Conservation (phyloP, 1,140 invertebrate species). For the Halotydeus destructor region DNA sequence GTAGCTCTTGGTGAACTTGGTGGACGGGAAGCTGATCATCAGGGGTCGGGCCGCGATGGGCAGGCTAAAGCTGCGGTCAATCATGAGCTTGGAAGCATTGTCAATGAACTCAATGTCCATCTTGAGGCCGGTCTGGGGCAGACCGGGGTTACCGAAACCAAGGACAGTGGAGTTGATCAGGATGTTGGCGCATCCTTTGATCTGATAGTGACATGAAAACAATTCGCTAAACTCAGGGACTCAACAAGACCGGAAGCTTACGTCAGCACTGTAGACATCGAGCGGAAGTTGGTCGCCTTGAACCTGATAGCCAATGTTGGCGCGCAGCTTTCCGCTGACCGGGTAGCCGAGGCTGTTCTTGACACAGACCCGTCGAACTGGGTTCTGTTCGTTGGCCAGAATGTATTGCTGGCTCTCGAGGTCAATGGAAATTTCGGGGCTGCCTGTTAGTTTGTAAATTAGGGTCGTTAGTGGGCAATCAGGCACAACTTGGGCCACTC, state of each 20-base stretch:
- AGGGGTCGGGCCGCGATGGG: neutral
- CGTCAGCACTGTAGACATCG: neutral
- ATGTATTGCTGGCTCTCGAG: neutral
- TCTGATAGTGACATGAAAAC: too few relatives aligned
- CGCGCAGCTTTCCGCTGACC: neutral
- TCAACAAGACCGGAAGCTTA: too few relatives aligned
- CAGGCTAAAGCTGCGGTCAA: too few relatives aligned
- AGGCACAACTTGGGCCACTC: too few relatives aligned
- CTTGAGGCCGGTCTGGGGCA: neutral
- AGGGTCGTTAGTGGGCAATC: too few relatives aligned
- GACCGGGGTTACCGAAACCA: neutral
- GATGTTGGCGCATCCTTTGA: neutral
- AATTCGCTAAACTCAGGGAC: too few relatives aligned
- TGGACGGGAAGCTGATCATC: neutral
- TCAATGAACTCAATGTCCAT: too few relatives aligned
- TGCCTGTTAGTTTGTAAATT: too few relatives aligned
- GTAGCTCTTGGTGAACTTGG: neutral
- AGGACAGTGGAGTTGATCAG: neutral
- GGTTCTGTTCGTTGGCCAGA: neutral
- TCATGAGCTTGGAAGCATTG: too few relatives aligned
- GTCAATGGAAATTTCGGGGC: neutral
- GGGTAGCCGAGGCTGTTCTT: neutral
- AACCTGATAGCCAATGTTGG: neutral
- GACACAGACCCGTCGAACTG: neutral
- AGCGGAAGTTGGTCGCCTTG: neutral